Base-by-base conservation (phyloP, 2,888 invertebrate species). In the Rhagium mordax region DNA sequence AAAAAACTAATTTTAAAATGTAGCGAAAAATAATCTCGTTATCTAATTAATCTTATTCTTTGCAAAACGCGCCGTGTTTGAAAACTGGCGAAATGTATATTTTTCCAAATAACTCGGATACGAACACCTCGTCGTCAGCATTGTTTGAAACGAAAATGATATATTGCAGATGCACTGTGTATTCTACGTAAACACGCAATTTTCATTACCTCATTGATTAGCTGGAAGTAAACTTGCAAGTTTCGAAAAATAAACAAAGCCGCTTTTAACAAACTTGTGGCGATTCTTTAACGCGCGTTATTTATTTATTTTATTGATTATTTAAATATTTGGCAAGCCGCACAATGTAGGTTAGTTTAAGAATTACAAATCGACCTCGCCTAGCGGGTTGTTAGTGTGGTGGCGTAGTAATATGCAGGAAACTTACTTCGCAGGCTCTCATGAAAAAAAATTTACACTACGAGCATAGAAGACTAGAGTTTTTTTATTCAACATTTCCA, bases 221-320 rank as follows among this genome's bases (percentile, higher is more conserved):
- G 33, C 33, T 5, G 10, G 10, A 7, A 10, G 33, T 33, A 33
- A 33, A 33, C 33, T 13, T 33, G 1, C 7, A 33, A 3, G 33
- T 33, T 13, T 13, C 13, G 13, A 33, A 33, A 24, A 33, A 29
- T 57, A 57, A 57, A 24, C 57, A 57, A 27, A 57, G 7, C 10
- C 21, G n/a, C 57, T 13, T n/a, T 24, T 13, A 33, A 33, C 33
- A 33, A 10, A 16, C n/a, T 29, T 29, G 16, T 29, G 24, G 15
- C 29, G 29, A 59, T 55, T 18, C 16, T 18, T 29, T 27, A 55
- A 21, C 55, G 7, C 8, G 20, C 16, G 29, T 2, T 59, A 59
- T 59, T 59, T 59, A 29, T 59, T 59, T 29, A 29, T 29, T n/a
- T 29, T 59, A 21, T 21, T 55, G 55, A 24, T 16, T 59, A 18